Evolutionary conservation across 2,113 vertebrate species (phyloP), one percentile per base, ranked within the genome.

Genomic region (Pionites leucogaster): DNA sequence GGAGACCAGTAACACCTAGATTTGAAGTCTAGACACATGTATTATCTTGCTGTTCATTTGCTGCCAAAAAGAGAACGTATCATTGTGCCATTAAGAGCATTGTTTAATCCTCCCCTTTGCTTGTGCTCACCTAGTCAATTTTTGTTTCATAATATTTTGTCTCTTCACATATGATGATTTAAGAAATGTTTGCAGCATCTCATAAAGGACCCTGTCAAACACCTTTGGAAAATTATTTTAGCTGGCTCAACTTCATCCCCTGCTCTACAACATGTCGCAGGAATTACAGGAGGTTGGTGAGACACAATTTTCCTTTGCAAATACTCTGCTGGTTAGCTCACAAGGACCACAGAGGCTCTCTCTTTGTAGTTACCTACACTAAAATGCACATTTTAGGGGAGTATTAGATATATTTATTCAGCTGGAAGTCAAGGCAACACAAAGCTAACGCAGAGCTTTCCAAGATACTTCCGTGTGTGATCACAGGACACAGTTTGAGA

Each of bases 91-190:
- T 90, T 88, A 92, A 42, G 80, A 92, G 82, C 93, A 92, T 18
- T 52, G 17, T 65, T 93, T 84, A 92, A 95, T 91, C 76, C 62
- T 92, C n/a, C 29, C 90, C 60, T 79, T 75, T 71, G 65, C 83
- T 88, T 88, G 19, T 47, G 76, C 88, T 95, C 93, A 82, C 44
- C 57, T 53, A 91, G 52, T 24, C 18, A 29, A 44, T 87, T 93
- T 88, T 96, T 93, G 57, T 89, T 84, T 76, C 70, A 91, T 76
- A 92, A 86, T 91, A 93, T 91, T 94, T 95, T 87, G 52, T 85
- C 91, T 89, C 65, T 86, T 77, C 79, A 76, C n/a, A 84, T 47
- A 81, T 4, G 92, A 88, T 71, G 57, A 84, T 71, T 96, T 96
- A 93, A 86, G 72, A 95, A 92, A 90, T 93, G 83, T 85, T 92